phyloP scores from a whole-genome alignment of 2,888 invertebrate species.

The Serrognathus titanus region DNA sequence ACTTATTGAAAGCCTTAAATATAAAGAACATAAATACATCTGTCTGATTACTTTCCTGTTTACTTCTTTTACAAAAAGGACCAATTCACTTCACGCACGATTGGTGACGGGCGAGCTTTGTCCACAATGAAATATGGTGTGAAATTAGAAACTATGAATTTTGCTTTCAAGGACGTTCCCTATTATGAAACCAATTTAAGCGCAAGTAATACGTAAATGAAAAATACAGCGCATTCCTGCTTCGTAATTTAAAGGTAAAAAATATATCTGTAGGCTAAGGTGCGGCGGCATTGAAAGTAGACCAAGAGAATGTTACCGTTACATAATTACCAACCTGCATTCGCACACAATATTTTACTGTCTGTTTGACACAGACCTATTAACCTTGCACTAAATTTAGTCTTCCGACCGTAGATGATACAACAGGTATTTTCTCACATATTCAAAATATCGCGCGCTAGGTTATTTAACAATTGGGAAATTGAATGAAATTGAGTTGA shows the following conservation, averaged over 20 bases:
- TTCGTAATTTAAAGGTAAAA: constrained; percentile 4
- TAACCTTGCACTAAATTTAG: constrained; percentile 20
- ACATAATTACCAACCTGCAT: constrained; percentile 2
- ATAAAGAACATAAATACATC: background rate
- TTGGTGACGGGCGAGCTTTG: no score
- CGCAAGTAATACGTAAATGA: background rate
- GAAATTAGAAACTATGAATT: no score
- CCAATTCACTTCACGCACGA: no score
- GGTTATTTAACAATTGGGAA: no score
- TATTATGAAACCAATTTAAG: no score
- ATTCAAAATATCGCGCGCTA: no score
- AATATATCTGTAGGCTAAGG: constrained; percentile 16
- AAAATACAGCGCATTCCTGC: constrained; percentile 10
- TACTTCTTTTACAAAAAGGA: no score
- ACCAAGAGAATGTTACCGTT: constrained; percentile 16
- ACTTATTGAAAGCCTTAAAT: constrained; percentile 13
- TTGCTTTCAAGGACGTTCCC: no score
- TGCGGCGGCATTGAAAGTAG: constrained; percentile 20
- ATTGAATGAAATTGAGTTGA: no score
- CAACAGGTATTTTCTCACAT: no score
- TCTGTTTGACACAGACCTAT: constrained; percentile 20
- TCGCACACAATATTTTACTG: constrained; percentile 7
- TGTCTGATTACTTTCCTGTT: background rate
- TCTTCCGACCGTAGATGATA: no score
- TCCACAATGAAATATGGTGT: no score